A percentile compares a stretch with the other conserved stretches of the same genome.
Conservation (phyloP, 2,797 vertebrate species). For the Clarias platycephalus region DNA sequence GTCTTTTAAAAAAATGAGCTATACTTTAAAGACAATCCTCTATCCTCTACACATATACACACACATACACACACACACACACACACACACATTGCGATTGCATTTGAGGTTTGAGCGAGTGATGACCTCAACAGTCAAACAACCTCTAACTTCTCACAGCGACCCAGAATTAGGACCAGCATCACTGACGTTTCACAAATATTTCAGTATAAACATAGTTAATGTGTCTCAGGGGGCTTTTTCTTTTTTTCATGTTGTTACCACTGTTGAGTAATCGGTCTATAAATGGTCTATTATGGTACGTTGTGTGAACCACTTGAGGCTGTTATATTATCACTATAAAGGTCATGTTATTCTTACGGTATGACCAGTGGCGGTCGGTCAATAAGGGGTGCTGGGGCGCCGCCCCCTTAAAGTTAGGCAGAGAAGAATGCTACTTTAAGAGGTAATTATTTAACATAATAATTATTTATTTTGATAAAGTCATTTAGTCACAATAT, state of each 20-base stretch:
- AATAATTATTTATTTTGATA: too few relatives aligned
- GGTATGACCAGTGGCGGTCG: background rate
- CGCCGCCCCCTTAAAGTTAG: too few relatives aligned
- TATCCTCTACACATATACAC: too few relatives aligned
- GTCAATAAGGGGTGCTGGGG: too few relatives aligned
- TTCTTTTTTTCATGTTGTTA: background rate
- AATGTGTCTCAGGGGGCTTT: background rate
- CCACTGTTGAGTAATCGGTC: background rate
- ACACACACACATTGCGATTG: background rate
- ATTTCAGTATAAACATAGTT: background rate
- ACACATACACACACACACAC: too few relatives aligned
- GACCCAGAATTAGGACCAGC: background rate
- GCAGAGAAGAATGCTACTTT: too few relatives aligned
- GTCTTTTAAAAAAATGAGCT: background rate
- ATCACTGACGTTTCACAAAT: background rate
- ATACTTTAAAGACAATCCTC: background rate
- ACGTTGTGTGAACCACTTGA: background rate
- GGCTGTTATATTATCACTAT: background rate
- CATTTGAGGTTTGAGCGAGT: background rate
- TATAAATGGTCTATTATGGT: background rate
- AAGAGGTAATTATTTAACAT: too few relatives aligned
- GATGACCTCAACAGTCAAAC: background rate
- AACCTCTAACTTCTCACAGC: background rate
- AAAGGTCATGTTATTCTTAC: background rate
- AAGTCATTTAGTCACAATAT: too few relatives aligned